Conservation (phyloP, 1,140 invertebrate species). For the Formica exsecta region DNA sequence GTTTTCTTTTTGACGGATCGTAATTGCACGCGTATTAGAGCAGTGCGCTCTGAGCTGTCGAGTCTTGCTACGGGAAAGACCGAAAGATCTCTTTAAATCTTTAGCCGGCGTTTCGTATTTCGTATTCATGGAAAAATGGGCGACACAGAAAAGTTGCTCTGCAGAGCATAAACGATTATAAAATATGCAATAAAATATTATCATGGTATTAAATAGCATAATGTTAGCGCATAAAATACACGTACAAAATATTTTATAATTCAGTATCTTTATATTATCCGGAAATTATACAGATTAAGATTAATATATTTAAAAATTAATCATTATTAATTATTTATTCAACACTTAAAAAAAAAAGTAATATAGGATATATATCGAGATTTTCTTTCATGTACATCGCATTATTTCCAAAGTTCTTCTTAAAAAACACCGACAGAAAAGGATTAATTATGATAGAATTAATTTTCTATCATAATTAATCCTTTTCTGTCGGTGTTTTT, state of each 20-base stretch:
- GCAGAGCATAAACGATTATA: not conserved
- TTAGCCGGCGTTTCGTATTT: slow-evolving; percentile 40
- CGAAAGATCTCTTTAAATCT: slow-evolving; percentile 27
- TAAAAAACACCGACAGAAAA: not conserved
- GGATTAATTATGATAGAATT: not conserved
- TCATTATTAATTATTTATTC: not conserved
- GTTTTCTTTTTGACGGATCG: slow-evolving; percentile 59
- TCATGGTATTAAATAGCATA: slow-evolving; percentile 28
- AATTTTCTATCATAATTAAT: too few species aligned
- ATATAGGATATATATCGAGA: not conserved
- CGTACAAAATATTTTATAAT: not conserved
- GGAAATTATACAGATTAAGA: not conserved
- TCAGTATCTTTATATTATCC: not conserved
- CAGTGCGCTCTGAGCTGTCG: slow-evolving; percentile 32
- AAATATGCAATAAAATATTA: not conserved
- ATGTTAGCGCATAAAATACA: not conserved
- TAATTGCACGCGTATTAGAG: slow-evolving; percentile 40
- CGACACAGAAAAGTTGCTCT: slow-evolving; percentile 5
- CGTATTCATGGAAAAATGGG: slow-evolving; percentile 47
- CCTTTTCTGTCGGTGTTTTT: too few species aligned
- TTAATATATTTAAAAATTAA: not conserved
- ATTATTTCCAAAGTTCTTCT: not conserved
- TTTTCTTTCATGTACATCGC: not conserved
- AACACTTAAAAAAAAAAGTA: not conserved
- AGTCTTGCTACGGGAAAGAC: slow-evolving; percentile 12